Evolutionary conservation across 2,888 invertebrate genomes (phyloP), one percentile per base, ranked within the genome.

Genomic region (Neuroscelio doddi): DNA sequence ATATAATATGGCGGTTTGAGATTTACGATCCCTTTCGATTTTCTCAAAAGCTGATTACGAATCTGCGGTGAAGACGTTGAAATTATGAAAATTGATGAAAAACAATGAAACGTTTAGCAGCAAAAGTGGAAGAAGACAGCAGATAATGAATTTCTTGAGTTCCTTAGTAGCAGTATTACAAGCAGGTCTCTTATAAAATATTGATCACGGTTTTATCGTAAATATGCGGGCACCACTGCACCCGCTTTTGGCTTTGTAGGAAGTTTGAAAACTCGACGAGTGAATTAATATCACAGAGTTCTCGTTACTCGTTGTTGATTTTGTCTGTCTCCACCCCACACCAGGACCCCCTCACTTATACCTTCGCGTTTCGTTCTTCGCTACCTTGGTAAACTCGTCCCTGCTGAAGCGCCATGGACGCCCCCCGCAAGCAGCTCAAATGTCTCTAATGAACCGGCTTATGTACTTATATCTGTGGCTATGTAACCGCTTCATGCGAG

Each of bases 261-360:
- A 81, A 83, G 83, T 83, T 84, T 83, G 83, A 84, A 84, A 83
- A 83, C 83, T 84, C 84, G 80, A 78, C 83, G 83, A 84, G 84
- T 84, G 84, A 82, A 84, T 84, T 84, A 84, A 84, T 84, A 83
- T 84, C 84, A 81, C 80, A 75, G 82, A 81, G 82, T 83, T 84
- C 81, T 83, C 82, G 81, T 82, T 82, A 82, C 83, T 82, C 83
- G 80, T 83, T 84, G 84, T 84, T 84, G 83, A 84, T 84, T 84
- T 84, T 84, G 83, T 80, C 84, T 82, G 83, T 79, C 82, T 81
- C 81, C 73, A 72, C 72, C 76, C 64, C 73, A 59, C 61, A 59
- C 65, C 56, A 47, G 24, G 30, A 46, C 63, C 50, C 42, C 49
- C 58, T 52, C 62, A 55, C 49, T 57, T 59, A 46, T 56, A 49